Base-by-base conservation (phyloP, 2,888 invertebrate species). In the Eupithecia abbreviata region DNA sequence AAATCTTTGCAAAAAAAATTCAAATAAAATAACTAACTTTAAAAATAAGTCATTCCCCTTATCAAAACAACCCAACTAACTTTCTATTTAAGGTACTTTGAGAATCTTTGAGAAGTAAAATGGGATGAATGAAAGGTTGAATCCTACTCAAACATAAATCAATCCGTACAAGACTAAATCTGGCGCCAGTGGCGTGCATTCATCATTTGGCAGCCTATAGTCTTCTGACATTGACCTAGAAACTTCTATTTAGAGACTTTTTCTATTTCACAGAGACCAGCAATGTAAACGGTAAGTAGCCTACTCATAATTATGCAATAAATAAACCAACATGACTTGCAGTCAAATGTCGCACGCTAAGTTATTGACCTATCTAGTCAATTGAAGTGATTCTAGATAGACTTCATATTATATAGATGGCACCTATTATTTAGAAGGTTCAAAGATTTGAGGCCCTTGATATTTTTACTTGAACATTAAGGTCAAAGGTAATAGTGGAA, bases 201-300 rank as follows among this genome's bases (percentile, higher is more conserved):
- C 43, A 68, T 43, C n/a, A 45, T 42, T 43, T 43, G n/a, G 7
- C 42, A 68, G n/a, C 43, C 67, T 43, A 68, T 68, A 43, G 43
- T 78, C 68, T 73, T 73, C 41, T 75, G 78, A 78, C 78, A 75
- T 75, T 78, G 78, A 73, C 78, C 78, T 78, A 73, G 71, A 78
- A 75, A 73, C n/a, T 72, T 73, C 41, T 69, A 62, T 51, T 70
- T 69, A 45, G 62, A 74, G 66, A 47, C 70, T 77, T 6, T 47
- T 70, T 67, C 18, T 55, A 58, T 71, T 75, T 71, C 58, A 69
- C 66, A 73, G 72, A 70, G 41, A 58, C 58, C 58, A 62, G 62
- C 58, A 58, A 18, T 58, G 9, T 18, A 58, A 55, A 18, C 30
- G 62, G 62, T 62, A 58, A n/a, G 18, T 58, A 30, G 30, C 30